phyloP scores from a whole-genome alignment of 1,140 invertebrate species.

The Babylonia areolata region DNA sequence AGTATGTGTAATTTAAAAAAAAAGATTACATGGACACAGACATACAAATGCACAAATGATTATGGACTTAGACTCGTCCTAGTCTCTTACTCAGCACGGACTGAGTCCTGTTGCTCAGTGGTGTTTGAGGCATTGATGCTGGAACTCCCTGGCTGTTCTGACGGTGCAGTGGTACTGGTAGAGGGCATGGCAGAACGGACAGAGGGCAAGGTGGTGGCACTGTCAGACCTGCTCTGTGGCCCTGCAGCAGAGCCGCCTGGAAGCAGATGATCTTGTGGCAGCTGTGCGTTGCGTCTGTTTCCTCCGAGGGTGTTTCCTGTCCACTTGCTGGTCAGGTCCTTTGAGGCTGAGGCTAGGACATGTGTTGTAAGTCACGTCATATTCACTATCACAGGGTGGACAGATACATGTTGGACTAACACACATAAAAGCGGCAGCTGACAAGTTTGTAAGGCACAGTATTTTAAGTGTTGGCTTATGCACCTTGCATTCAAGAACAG shows the following conservation, averaged over 20 bases:
- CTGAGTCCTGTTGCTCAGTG: neutral
- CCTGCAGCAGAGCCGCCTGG: neutral
- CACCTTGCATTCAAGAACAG: too few relatives aligned
- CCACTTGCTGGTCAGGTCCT: neutral
- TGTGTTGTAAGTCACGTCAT: neutral
- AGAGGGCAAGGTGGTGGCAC: too few relatives aligned
- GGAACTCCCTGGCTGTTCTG: neutral
- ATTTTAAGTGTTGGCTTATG: too few relatives aligned
- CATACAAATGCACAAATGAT: neutral
- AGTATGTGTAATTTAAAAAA: too few relatives aligned
- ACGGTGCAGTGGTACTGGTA: neutral
- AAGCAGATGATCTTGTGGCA: neutral
- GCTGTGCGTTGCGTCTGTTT: neutral
- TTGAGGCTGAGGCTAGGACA: neutral
- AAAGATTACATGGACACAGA: neutral
- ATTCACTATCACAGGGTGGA: too few relatives aligned
- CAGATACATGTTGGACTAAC: too few relatives aligned
- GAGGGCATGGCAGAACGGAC: too few relatives aligned
- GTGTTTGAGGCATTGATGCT: neutral
- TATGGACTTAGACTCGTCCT: neutral
- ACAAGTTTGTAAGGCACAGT: too few relatives aligned
- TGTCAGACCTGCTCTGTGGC: neutral
- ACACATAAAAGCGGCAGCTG: too few relatives aligned
- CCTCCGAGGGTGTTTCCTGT: neutral
- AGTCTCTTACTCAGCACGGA: constrained; percentile 8